phyloP scores from a whole-genome alignment of 2,113 vertebrate genomes.

The Stomatorhinus ivindoensis region DNA sequence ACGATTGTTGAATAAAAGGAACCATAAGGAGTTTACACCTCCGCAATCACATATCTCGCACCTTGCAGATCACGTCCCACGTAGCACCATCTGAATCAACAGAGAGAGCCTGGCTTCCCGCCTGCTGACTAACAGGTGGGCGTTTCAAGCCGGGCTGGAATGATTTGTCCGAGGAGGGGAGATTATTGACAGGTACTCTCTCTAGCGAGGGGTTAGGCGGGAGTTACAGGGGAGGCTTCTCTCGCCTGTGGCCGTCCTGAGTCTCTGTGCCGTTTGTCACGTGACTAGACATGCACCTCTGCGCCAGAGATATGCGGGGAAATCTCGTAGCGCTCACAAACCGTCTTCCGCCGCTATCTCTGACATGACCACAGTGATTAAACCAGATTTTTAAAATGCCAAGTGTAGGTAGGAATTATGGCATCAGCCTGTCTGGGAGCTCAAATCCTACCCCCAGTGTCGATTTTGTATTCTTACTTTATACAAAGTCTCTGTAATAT shows the following conservation, averaged over 20 bases:
- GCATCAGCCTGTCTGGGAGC: neutral
- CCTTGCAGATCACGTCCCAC: constrained; percentile 5
- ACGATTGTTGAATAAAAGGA: constrained; percentile 13
- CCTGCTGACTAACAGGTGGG: constrained; percentile 25
- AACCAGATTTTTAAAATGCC: neutral
- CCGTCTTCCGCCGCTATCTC: neutral
- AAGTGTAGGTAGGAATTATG: neutral
- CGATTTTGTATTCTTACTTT: neutral
- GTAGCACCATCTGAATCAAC: constrained; percentile 14
- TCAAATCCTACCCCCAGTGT: neutral
- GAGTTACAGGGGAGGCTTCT: neutral
- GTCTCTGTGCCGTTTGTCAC: neutral
- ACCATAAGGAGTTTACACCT: constrained; percentile 17
- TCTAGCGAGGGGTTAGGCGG: neutral
- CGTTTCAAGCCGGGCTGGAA: constrained; percentile 1
- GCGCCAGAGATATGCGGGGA: neutral
- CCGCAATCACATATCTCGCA: neutral
- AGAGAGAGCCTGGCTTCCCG: neutral
- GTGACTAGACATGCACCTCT: neutral
- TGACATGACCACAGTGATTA: neutral
- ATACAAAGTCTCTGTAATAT: neutral
- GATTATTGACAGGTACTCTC: constrained; percentile 4
- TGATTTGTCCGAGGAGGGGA: constrained; percentile 9
- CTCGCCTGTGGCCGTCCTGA: neutral
- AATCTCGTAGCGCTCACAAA: neutral